Evolutionary conservation across 2,888 invertebrate genomes (phyloP).

Genomic region (Cephonodes hylas): DNA sequence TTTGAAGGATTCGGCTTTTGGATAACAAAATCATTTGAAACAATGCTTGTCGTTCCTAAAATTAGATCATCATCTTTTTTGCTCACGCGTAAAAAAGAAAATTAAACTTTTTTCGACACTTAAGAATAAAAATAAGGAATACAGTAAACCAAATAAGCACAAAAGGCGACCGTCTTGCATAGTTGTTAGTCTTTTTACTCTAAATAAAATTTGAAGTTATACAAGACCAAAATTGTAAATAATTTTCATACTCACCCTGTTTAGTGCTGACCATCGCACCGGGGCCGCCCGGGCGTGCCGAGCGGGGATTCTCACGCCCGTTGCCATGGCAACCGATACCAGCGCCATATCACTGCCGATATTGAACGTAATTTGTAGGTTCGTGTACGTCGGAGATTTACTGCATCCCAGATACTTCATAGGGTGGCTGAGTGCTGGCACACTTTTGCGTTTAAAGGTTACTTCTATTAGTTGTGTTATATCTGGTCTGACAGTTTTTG

Average conservation of each 20-base stretch:
- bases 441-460: background rate
- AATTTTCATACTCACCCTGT: background rate
- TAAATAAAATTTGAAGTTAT: no score
- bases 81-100: no score
- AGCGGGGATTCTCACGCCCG: conserved; percentile 59
- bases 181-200: no score
- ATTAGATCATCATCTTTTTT: no score
- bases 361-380: conserved; percentile 73
- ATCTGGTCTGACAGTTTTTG: no score
- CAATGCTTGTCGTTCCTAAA: no score
- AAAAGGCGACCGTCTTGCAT: no score
- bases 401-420: conserved; percentile 45
- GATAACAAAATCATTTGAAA: no score
- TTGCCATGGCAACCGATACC: conserved; percentile 61
- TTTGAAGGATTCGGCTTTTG: no score
- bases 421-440: conserved; percentile 32
- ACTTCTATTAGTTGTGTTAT: background rate
- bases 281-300: conserved; percentile 22
- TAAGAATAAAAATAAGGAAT: no score
- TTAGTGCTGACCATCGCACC: conserved; percentile 19
- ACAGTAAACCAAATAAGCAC: no score
- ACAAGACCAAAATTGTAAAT: background rate
- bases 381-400: conserved; percentile 62
- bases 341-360: conserved; percentile 56
- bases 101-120: no score